Percentiles rank a stretch among this genome's conserved stretches.
Evolutionary conservation across 2,797 vertebrate species (phyloP).

Genomic region (Acipenser ruthenus): DNA sequence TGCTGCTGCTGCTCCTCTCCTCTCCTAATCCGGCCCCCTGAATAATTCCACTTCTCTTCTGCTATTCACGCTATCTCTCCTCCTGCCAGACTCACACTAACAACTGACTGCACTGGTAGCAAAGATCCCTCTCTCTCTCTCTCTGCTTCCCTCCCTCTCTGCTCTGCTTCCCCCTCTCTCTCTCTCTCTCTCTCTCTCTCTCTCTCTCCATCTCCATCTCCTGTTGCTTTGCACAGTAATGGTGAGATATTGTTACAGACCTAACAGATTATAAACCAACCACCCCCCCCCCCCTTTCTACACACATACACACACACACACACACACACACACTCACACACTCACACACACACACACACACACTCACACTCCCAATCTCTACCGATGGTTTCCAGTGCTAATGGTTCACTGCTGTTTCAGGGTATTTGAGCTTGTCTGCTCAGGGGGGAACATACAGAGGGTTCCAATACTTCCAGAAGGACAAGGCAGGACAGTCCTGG

Average conservation of each 20-base stretch:
- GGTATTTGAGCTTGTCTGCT: too few species aligned
- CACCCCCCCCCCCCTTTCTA: slow-evolving; percentile 9
- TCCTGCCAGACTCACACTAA: too few species aligned
- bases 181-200: slow-evolving; percentile 16
- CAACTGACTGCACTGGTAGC: too few species aligned
- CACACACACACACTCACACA: neutral
- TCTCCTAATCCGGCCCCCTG: too few species aligned
- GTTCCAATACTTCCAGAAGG: too few species aligned
- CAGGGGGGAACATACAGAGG: too few species aligned
- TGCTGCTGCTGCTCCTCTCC: too few species aligned
- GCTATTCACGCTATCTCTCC: too few species aligned
- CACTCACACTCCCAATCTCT: neutral
- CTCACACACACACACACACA: neutral
- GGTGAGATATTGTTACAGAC: slow-evolving; percentile 33
- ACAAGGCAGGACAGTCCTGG: too few species aligned
- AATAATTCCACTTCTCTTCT: too few species aligned
- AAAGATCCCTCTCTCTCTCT: slow-evolving; percentile 21
- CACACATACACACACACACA: neutral
- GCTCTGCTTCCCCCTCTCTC: slow-evolving; percentile 22
- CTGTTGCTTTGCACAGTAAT: slow-evolving; percentile 36
- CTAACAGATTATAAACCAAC: slow-evolving; percentile 19
- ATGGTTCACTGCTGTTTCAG: too few species aligned
- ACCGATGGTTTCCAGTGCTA: too few species aligned
- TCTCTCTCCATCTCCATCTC: slow-evolving; percentile 26
- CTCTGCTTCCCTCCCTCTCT: slow-evolving; percentile 7